A percentile compares a stretch with the other conserved stretches of the same genome.
These are phyloP conservation scores for Silurus aristotelis DNA, from an alignment of 2,797 vertebrate species.

Conservation along the genomic window DNA sequence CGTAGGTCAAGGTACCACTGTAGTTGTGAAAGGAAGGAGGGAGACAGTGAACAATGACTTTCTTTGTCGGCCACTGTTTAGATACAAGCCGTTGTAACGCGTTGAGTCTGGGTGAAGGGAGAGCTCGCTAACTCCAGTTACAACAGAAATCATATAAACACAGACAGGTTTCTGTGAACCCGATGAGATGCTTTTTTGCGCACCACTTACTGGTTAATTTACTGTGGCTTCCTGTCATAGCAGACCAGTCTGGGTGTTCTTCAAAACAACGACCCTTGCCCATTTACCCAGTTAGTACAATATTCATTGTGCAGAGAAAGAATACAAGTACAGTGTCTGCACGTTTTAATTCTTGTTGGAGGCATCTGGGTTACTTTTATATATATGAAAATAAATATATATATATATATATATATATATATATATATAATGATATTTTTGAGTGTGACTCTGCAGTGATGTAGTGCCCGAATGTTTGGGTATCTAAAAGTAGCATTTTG, in stretches of 20 bases:
- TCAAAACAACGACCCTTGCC: neutral
- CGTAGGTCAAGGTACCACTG: no score
- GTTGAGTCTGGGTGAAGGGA: no score
- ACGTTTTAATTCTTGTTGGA: neutral
- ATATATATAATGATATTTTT: neutral
- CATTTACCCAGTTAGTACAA: neutral
- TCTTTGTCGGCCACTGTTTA: no score
- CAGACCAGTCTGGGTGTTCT: neutral
- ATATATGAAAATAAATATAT: no score
- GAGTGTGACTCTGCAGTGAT: neutral
- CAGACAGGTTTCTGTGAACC: neutral
- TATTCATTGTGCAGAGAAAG: neutral
- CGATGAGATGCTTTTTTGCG: neutral
- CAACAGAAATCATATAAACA: no score
- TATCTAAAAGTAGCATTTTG: neutral
- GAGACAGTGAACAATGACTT: no score
- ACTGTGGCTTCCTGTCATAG: neutral
- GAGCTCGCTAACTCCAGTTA: no score
- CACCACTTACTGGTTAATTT: neutral
- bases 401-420: no score
- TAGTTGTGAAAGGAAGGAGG: no score
- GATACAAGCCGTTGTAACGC: no score
- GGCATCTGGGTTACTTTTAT: neutral
- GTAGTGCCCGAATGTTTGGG: neutral
- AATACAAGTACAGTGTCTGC: neutral